phyloP scores from a whole-genome alignment of 2,113 vertebrate genomes.

The Callipepla californica region DNA sequence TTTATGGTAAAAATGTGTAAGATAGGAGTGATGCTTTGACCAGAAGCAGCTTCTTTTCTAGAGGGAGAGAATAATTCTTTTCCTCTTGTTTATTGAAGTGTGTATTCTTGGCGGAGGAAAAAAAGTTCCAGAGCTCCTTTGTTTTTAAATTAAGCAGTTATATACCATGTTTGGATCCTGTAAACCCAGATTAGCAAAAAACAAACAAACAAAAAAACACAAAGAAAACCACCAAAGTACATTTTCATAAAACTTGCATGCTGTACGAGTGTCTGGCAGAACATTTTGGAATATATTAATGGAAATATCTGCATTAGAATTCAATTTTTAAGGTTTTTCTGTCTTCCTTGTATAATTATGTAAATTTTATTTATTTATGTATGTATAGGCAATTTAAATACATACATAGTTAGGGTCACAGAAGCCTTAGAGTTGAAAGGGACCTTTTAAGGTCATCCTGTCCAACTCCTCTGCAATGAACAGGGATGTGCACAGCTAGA shows the following conservation, averaged over 20 bases:
- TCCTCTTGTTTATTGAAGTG: neutral
- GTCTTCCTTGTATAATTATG: neutral
- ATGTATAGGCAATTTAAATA: neutral
- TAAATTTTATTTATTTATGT: neutral
- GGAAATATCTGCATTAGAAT: neutral
- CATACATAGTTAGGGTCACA: neutral
- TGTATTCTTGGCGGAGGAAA: neutral
- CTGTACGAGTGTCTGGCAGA: neutral
- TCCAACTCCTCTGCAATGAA: too few species aligned
- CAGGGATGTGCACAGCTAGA: too few species aligned
- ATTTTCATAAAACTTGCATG: neutral
- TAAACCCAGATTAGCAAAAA: neutral
- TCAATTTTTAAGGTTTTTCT: neutral
- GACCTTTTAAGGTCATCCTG: too few species aligned
- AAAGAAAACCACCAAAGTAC: neutral
- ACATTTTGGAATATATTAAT: neutral
- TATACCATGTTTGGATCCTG: neutral
- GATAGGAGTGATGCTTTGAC: neutral
- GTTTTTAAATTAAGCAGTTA: neutral
- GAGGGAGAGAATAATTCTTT: neutral
- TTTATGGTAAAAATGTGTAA: neutral
- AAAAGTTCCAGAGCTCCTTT: neutral
- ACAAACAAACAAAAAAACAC: neutral
- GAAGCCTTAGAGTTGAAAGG: too few species aligned
- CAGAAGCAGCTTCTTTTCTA: neutral